Evolutionary conservation across 2,113 vertebrate species (phyloP).

Genomic region (Vulpes lagopus): DNA sequence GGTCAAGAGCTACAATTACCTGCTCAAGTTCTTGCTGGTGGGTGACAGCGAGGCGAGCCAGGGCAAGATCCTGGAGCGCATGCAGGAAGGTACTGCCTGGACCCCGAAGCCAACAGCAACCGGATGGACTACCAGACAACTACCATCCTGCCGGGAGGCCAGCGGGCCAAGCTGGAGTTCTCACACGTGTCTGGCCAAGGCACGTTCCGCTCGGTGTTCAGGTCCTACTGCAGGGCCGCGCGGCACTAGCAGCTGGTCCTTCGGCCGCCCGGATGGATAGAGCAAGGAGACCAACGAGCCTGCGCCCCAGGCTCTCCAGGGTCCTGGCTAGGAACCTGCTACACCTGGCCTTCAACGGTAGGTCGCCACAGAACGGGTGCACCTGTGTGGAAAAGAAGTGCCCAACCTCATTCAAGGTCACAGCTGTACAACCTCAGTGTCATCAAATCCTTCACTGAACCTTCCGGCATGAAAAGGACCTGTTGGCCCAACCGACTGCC

Average conservation of each 20-base stretch:
- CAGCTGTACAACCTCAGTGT: constrained; percentile 97
- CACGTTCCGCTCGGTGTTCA: constrained; percentile 96
- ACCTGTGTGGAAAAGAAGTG: constrained; percentile 95
- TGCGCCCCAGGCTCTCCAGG: constrained; percentile 93
- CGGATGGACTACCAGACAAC: constrained; percentile 97
- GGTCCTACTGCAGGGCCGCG: constrained; percentile 95
- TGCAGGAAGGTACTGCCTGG: constrained; percentile 94
- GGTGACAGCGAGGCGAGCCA: constrained; percentile 96
- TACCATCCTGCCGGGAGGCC: constrained; percentile 94
- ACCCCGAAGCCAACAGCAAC: constrained; percentile 95
- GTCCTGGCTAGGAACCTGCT: constrained; percentile 95
- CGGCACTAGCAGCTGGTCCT: constrained; percentile 97
- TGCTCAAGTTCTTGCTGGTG: constrained; percentile 95
- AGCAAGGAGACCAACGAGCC: constrained; percentile 95
- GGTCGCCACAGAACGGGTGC: constrained; percentile 94
- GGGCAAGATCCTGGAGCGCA: constrained; percentile 94
- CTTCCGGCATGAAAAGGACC: constrained; percentile 96
- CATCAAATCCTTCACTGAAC: constrained; percentile 95
- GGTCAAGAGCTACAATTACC: constrained; percentile 93
- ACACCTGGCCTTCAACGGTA: constrained; percentile 94
- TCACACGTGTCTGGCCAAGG: constrained; percentile 96
- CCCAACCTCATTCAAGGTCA: constrained; percentile 96
- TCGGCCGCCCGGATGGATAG: constrained; percentile 95
- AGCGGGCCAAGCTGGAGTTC: constrained; percentile 95
- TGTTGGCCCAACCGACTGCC: constrained; percentile 96